Evolutionary conservation across 1,140 invertebrate species (phyloP).

Genomic region (Atta cephalotes): DNA sequence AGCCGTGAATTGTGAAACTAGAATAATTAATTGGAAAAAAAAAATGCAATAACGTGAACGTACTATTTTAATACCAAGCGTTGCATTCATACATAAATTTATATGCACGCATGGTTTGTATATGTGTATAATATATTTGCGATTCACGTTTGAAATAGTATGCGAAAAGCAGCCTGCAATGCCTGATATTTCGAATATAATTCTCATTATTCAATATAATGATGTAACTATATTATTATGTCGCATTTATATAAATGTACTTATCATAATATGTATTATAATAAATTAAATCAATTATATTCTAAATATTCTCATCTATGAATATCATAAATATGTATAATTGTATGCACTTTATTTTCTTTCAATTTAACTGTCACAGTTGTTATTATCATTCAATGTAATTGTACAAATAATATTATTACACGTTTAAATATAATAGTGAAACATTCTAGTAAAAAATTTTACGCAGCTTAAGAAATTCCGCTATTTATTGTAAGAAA

Average conservation of each 20-base stretch:
- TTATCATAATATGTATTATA: not conserved
- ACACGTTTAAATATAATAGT: not conserved
- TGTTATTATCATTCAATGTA: not conserved
- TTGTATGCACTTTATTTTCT: not conserved
- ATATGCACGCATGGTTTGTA: not conserved
- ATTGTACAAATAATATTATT: not conserved
- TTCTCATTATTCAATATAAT: slow-evolving; percentile 26
- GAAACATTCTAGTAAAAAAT: slow-evolving; percentile 1
- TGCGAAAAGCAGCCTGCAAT: not conserved
- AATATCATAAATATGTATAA: slow-evolving; percentile 17
- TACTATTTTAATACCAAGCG: not conserved
- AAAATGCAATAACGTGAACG: slow-evolving; percentile 9
- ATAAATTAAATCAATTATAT: slow-evolving; percentile 7
- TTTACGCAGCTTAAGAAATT: not conserved
- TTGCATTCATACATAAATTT: slow-evolving; percentile 26
- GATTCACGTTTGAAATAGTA: not conserved
- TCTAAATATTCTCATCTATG: not conserved
- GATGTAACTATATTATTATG: not conserved
- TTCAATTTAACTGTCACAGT: not conserved
- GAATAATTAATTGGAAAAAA: slow-evolving; percentile 45
- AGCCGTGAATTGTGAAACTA: slow-evolving; percentile 16
- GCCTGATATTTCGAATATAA: slow-evolving; percentile 6
- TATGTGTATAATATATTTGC: not conserved
- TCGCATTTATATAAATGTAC: not conserved
- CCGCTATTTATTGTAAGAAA: not conserved